These are phyloP conservation scores for Euschistus heros DNA, from an alignment of 1,140 invertebrate genomes.

Conservation along the genomic window DNA sequence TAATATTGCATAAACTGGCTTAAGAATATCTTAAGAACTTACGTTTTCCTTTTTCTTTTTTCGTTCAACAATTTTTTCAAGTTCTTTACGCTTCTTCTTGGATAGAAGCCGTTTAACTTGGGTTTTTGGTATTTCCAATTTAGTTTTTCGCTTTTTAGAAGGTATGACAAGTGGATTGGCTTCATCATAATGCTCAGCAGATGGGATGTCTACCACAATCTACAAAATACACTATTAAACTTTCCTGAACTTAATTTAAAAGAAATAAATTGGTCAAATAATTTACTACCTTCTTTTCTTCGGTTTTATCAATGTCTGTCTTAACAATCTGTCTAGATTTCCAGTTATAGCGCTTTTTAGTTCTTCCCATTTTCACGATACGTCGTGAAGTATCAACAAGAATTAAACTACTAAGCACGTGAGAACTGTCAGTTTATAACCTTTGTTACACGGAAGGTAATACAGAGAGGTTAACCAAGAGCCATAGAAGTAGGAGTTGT, in stretches of 20 bases:
- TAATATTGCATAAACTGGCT: no score
- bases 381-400: no score
- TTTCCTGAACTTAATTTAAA: no score
- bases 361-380: slow-evolving; percentile 20
- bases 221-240: slow-evolving; percentile 36
- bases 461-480: no score
- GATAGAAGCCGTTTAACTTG: slow-evolving; percentile 56
- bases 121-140: slow-evolving; percentile 44
- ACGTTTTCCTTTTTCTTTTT: slow-evolving; percentile 84
- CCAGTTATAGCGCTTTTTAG: slow-evolving; percentile 60
- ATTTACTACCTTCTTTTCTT: slow-evolving; percentile 55
- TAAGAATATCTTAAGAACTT: no score
- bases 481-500: no score
- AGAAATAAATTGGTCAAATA: background rate
- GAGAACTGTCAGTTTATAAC: no score
- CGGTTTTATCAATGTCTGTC: slow-evolving; percentile 56
- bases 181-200: slow-evolving; percentile 50
- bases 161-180: slow-evolving; percentile 72
- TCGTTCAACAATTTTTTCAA: slow-evolving; percentile 76
- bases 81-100: slow-evolving; percentile 73
- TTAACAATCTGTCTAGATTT: slow-evolving; percentile 58
- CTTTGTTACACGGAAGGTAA: no score
- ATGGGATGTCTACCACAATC: slow-evolving; percentile 51
- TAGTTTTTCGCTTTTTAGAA: slow-evolving; percentile 67
- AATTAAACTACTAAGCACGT: no score